Evolutionary conservation across 1,140 invertebrate species (phyloP), one percentile per base, ranked within the genome.

Genomic region (Phymastichus coffea): DNA sequence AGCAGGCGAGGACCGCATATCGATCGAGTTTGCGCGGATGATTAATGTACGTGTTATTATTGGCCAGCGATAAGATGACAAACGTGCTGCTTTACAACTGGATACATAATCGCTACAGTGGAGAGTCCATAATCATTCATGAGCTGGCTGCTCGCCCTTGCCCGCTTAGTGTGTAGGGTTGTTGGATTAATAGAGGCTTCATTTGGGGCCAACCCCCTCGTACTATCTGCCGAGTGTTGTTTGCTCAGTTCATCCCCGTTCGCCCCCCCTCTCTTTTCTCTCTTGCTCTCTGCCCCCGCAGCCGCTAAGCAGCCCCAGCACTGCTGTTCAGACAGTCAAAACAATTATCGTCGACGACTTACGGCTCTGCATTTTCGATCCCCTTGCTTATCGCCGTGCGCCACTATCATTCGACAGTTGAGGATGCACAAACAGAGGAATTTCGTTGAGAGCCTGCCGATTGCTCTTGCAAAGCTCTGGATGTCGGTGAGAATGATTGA

Each of bases 221-320:
- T n/a, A 70, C 74, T 77, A 76, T 77, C 75, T 75, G 71, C 74
- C 71, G 73, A 68, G 72, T 72, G 67, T 69, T 77, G 75, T 77
- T 77, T 77, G 67, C 64, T 59, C 69, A 74, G 70, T 71, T 71
- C 66, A 69, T 71, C 68, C 63, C 55, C 22, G 17, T n/a, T n/a
- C n/a, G n/a, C n/a, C n/a, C n/a, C n/a, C n/a, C n/a, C n/a, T n/a
- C n/a, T n/a, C n/a, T n/a, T n/a, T n/a, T n/a, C n/a, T n/a, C n/a
- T n/a, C n/a, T n/a, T n/a, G n/a, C n/a, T n/a, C n/a, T n/a, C n/a
- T n/a, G n/a, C n/a, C n/a, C n/a, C n/a, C n/a, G n/a, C n/a, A n/a
- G n/a, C n/a, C 9, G 6, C 22, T 35, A 20, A 20, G 22, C 35
- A 2, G 44, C 44, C 2, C 3, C 41, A 22, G 14, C 20, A 28